These are phyloP conservation scores for Pardalotus punctatus DNA, from an alignment of 2,113 vertebrate species.

Conservation along the genomic window DNA sequence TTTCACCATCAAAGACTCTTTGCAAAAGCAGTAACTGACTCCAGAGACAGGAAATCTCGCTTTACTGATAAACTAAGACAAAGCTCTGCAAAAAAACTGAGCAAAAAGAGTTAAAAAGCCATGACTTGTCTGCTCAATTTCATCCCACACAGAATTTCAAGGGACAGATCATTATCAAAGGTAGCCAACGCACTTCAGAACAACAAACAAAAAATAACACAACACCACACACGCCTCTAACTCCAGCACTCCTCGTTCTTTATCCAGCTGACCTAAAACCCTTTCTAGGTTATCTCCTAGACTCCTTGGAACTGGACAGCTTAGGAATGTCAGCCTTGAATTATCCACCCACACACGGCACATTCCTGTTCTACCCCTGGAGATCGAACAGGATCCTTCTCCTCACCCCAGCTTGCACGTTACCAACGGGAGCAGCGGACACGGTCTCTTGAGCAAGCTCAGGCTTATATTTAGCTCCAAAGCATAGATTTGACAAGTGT, in stretches of 20 bases:
- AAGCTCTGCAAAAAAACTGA: not conserved
- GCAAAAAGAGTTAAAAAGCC: not conserved
- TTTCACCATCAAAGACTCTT: not conserved
- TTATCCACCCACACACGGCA: not conserved
- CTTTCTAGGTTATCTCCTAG: not conserved
- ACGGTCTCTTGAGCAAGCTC: not conserved
- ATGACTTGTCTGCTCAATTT: not conserved
- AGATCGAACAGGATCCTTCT: not conserved
- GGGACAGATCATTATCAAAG: not conserved
- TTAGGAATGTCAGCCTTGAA: not conserved
- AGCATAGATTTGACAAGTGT: not conserved
- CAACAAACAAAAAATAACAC: not conserved
- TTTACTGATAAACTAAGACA: not conserved
- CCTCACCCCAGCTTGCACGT: fast-evolving
- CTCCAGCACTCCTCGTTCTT: not conserved
- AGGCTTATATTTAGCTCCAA: not conserved
- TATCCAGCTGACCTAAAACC: not conserved
- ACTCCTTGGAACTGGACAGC: not conserved
- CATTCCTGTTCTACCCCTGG: not conserved
- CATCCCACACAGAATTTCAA: not conserved
- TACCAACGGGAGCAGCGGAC: fast-evolving
- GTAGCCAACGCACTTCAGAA: not conserved
- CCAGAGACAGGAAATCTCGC: not conserved
- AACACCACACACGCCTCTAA: not conserved
- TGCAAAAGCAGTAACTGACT: not conserved